Percentiles rank a stretch among this genome's conserved stretches.
Conservation (phyloP, 1,140 invertebrate genomes). For the Antheraea pernyi region DNA sequence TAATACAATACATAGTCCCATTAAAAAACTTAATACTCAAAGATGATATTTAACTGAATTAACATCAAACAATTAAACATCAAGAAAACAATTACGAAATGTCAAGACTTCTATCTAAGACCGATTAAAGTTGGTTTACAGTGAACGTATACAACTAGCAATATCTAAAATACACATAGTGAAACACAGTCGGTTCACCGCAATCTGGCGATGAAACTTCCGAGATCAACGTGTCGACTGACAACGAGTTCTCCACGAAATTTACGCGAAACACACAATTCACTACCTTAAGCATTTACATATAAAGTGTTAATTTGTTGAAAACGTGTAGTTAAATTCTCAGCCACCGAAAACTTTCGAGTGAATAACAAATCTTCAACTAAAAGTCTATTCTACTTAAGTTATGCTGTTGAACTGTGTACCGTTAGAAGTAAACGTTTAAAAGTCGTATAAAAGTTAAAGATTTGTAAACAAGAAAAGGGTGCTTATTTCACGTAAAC, state of each 20-base stretch:
- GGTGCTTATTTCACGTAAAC: neutral
- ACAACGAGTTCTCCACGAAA: constrained; percentile 35
- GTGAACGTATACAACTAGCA: constrained; percentile 27
- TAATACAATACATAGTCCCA: no score
- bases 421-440: constrained; percentile 41
- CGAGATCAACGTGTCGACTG: constrained; percentile 40
- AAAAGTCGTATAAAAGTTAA: constrained; percentile 58
- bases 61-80: no score
- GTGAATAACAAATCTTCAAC: constrained; percentile 70
- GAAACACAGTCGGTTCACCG: constrained; percentile 43
- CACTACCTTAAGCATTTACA: constrained; percentile 26
- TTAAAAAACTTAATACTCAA: no score
- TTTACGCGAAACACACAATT: constrained; percentile 27
- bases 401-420: constrained; percentile 73
- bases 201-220: constrained; percentile 46
- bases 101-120: neutral
- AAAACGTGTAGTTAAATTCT: constrained; percentile 54
- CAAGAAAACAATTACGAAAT: no score
- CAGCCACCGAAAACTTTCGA: constrained; percentile 76
- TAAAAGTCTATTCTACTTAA: constrained; percentile 65
- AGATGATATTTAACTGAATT: no score
- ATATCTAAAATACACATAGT: constrained; percentile 39
- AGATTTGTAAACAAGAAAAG: constrained; percentile 1
- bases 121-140: constrained; percentile 37
- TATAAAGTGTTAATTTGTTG: constrained; percentile 33